phyloP scores from a whole-genome alignment of 2,797 vertebrate species.

The Ctenochaetus hawaiiensis region DNA sequence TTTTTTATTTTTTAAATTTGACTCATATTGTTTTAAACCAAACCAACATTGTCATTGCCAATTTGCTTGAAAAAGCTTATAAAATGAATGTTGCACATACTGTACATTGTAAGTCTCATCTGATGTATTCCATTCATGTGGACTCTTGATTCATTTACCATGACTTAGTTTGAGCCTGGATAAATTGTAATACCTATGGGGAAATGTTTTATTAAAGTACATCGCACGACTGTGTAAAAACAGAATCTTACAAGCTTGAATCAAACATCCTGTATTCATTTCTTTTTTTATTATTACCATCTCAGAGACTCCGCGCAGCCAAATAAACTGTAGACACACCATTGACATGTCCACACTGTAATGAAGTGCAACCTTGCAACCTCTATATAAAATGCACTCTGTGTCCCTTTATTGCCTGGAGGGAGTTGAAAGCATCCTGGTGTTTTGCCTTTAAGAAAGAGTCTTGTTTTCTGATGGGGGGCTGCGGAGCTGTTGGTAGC shows the following conservation, averaged over 20 bases:
- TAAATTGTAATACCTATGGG: conserved; percentile 31
- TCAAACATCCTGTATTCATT: conserved; percentile 66
- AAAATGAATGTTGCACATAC: conserved; percentile 3
- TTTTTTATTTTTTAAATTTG: not conserved
- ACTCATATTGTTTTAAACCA: not conserved
- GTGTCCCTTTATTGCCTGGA: conserved; percentile 74
- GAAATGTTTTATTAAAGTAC: conserved; percentile 45
- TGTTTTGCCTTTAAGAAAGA: conserved; percentile 67
- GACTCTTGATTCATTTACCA: conserved; percentile 35
- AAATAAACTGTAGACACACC: conserved; percentile 76
- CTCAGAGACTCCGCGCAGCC: conserved; percentile 49
- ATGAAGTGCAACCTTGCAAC: conserved; percentile 78
- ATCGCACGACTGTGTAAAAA: conserved; percentile 62
- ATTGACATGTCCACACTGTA: conserved; percentile 68
- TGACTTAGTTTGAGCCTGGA: conserved; percentile 14
- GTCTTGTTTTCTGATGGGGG: conserved; percentile 62
- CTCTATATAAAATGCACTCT: conserved; percentile 74
- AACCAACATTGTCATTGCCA: not conserved
- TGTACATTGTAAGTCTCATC: conserved; percentile 26
- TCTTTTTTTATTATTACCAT: conserved; percentile 59
- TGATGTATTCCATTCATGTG: conserved; percentile 24
- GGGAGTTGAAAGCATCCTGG: conserved; percentile 71
- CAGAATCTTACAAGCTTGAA: conserved; percentile 62
- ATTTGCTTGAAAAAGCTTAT: not conserved
- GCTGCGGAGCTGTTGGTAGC: conserved; percentile 46